Percentiles rank a stretch among this genome's conserved stretches.
Conservation (phyloP, 2,113 vertebrate genomes). For the Scortum barcoo region DNA sequence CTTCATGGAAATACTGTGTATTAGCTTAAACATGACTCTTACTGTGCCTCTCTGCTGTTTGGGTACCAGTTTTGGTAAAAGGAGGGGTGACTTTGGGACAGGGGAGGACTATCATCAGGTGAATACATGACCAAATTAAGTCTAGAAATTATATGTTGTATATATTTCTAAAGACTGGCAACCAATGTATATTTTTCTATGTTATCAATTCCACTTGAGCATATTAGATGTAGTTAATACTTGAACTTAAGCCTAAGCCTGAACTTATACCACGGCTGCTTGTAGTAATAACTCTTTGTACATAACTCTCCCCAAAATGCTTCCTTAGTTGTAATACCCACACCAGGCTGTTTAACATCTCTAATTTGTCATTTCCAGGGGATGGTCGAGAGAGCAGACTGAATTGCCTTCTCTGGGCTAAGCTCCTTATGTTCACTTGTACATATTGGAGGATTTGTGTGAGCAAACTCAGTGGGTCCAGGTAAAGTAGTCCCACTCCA, state of each 20-base stretch:
- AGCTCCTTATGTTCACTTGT: constrained; percentile 86
- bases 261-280: constrained; percentile 71
- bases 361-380: constrained; percentile 85
- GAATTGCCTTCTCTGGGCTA: constrained; percentile 82
- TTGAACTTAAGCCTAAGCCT: constrained; percentile 80
- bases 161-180: constrained; percentile 42
- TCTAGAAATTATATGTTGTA: constrained; percentile 37
- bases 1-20: constrained; percentile 77
- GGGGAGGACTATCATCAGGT: neutral
- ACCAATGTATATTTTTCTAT: constrained; percentile 56
- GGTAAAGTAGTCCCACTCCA: constrained; percentile 81
- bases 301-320: constrained; percentile 80
- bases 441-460: constrained; percentile 84
- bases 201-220: constrained; percentile 68
- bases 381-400: constrained; percentile 72
- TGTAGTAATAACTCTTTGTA: constrained; percentile 78
- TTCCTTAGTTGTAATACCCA: constrained; percentile 83
- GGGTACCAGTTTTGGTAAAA: constrained; percentile 47
- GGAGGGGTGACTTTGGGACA: constrained; percentile 9
- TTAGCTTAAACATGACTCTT: constrained; percentile 78
- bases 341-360: constrained; percentile 85
- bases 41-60: constrained; percentile 64
- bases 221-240: constrained; percentile 74
- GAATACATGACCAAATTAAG: constrained; percentile 46
- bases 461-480: constrained; percentile 78